A percentile compares a stretch with the other conserved stretches of the same genome.
Evolutionary conservation across 2,797 vertebrate species (phyloP).

Genomic region (Astyanax mexicanus): DNA sequence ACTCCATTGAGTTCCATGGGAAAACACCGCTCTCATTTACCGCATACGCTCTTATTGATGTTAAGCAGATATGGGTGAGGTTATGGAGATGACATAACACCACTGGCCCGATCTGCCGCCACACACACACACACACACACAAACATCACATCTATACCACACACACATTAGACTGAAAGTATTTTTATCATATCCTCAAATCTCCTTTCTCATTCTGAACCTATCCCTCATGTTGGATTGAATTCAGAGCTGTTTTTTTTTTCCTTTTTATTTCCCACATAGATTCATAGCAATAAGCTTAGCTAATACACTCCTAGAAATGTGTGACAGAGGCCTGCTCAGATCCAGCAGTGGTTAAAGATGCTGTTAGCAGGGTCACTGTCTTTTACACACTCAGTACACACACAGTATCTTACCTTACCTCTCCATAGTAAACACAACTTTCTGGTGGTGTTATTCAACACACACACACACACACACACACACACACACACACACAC

Average conservation of each 20-base stretch:
- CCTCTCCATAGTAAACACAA: not conserved
- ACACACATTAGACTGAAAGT: not conserved
- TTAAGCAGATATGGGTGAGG: slow-evolving; percentile 6
- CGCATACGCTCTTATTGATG: slow-evolving; percentile 34
- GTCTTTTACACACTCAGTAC: not conserved
- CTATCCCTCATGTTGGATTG: slow-evolving; percentile 26
- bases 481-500: no score
- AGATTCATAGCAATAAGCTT: not conserved
- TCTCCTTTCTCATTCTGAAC: slow-evolving; percentile 9
- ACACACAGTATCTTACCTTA: not conserved
- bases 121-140: slow-evolving; percentile 7
- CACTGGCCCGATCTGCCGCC: not conserved
- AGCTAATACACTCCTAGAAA: not conserved
- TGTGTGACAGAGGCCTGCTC: not conserved
- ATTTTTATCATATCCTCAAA: slow-evolving; percentile 29
- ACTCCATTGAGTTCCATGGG: slow-evolving; percentile 9
- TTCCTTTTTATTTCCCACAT: not conserved
- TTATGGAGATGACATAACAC: slow-evolving; percentile 20
- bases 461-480: no score
- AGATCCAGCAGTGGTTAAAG: slow-evolving; percentile 22
- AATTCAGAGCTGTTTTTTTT: slow-evolving; percentile 1
- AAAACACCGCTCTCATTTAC: slow-evolving; percentile 16
- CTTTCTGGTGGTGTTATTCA: not conserved
- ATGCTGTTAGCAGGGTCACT: slow-evolving; percentile 24
- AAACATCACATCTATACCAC: slow-evolving; percentile 8